These are phyloP conservation scores for Caloenas nicobarica DNA, from an alignment of 2,113 vertebrate genomes.

Conservation along the genomic window DNA sequence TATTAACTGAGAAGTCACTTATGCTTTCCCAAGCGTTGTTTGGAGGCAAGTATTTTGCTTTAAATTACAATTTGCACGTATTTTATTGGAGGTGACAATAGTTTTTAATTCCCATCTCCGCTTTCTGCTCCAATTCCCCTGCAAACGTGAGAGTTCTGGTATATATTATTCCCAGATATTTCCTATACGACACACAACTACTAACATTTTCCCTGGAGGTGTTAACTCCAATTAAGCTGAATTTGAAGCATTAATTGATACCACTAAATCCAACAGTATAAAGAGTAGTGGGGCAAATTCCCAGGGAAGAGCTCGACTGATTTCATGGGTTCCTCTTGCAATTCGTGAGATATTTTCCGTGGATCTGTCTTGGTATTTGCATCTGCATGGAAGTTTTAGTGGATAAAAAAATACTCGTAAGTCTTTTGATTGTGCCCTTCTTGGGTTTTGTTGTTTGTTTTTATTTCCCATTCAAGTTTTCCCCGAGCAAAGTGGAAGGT, in stretches of 20 bases:
- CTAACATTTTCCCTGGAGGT: neutral
- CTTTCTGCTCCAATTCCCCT: neutral
- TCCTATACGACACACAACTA: neutral
- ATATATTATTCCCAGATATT: neutral
- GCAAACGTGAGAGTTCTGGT: neutral
- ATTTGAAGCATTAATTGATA: neutral
- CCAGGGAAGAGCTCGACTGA: neutral
- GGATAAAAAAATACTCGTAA: neutral
- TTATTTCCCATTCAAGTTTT: neutral
- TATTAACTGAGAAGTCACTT: neutral
- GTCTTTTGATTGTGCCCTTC: neutral
- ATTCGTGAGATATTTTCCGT: neutral
- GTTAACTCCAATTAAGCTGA: neutral
- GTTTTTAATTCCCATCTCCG: neutral
- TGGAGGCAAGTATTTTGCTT: neutral
- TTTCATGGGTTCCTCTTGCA: neutral
- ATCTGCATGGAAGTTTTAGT: neutral
- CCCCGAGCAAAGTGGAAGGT: too few relatives aligned
- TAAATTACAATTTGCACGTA: accelerated
- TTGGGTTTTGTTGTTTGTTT: neutral
- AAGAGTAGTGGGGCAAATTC: neutral
- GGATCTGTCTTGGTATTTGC: neutral
- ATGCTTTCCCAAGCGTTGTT: neutral
- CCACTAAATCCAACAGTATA: neutral
- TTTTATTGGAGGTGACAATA: neutral